These are phyloP conservation scores for Corythoichthys intestinalis DNA, from an alignment of 2,113 vertebrate species.

Conservation along the genomic window DNA sequence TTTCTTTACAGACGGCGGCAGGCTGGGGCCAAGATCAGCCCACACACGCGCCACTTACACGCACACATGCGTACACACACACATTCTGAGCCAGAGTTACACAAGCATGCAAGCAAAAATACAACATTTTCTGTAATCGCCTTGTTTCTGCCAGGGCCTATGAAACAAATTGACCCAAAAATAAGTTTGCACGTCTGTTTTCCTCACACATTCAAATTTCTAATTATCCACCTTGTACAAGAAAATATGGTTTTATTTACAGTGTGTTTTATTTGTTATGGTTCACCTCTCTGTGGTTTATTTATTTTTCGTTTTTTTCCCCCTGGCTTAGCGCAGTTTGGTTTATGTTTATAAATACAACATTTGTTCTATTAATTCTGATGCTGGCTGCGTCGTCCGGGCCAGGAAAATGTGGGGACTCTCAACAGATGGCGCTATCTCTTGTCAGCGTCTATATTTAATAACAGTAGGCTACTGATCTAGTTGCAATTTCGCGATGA, in stretches of 20 bases:
- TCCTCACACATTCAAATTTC: slow-evolving; percentile 2
- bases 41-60: slow-evolving; percentile 68
- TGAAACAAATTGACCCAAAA: slow-evolving; percentile 5
- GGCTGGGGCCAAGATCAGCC: slow-evolving; percentile 66
- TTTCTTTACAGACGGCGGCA: slow-evolving; percentile 67
- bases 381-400: background rate
- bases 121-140: slow-evolving; percentile 38
- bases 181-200: slow-evolving; percentile 17
- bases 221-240: slow-evolving; percentile 7
- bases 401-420: background rate
- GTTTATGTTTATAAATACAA: slow-evolving; percentile 2
- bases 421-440: background rate
- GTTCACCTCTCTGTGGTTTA: slow-evolving; percentile 4
- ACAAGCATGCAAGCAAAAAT: slow-evolving; percentile 56
- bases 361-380: background rate
- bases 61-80: slow-evolving; percentile 35
- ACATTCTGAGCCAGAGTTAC: slow-evolving; percentile 26
- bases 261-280: slow-evolving; percentile 6
- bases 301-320: background rate
- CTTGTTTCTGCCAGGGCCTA: slow-evolving; percentile 19
- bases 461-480: background rate
- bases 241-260: slow-evolving; percentile 1
- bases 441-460: too few relatives aligned
- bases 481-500: background rate
- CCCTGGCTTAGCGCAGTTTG: background rate